Evolutionary conservation across 53 echinoderm and acorn worm genomes (phyloP), one percentile per base, ranked within the genome.

Genomic region (Glandiceps talaboti): DNA sequence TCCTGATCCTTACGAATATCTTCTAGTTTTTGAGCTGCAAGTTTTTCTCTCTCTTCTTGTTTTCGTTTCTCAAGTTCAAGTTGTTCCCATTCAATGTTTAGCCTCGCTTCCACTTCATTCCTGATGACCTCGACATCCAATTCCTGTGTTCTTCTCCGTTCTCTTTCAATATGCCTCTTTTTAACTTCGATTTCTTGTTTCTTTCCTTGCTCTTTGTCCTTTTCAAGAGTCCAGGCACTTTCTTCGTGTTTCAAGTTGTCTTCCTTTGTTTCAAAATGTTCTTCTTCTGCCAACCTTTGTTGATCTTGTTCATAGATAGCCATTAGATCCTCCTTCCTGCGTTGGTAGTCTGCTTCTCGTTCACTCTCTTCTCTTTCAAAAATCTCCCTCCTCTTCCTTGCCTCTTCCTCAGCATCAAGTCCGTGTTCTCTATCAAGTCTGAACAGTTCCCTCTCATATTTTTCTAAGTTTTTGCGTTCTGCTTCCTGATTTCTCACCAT

Each of bases 391-490:
- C 73, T 31, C 82, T 91, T 74, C 89, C 91, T 75, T 89, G 77
- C 64, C 85, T 73, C 74, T 76, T 91, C 79, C 82, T 83, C 29
- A 84, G 82, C 73, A 81, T 83, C 32, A 89, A 85, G 74, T 81
- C 88, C 77, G 83, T 86, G 30, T 78, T 45, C 30, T 25, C 83
- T 75, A n/a, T n/a, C n/a, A n/a, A n/a, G n/a, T 79, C 84, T 84
- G 75, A 86, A 76, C 31, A 91, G 91, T 33, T 94, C 88, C 27
- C 83, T 82, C 1, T 84, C 84, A 81, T 89, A 87, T 82, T 89
- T 90, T 76, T 90, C 85, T 30, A 94, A 85, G 30, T 81, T 73
- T 76, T 74, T 80, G 74, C 83, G 78, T 31, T 92, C 89, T 74
- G 83, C 85, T 25, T 89, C 87, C 30, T 82, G 80, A 80, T 93